Percentiles rank a stretch among this genome's conserved stretches.
phyloP scores from a whole-genome alignment of 1,140 invertebrate species.

The Portunus trituberculatus region DNA sequence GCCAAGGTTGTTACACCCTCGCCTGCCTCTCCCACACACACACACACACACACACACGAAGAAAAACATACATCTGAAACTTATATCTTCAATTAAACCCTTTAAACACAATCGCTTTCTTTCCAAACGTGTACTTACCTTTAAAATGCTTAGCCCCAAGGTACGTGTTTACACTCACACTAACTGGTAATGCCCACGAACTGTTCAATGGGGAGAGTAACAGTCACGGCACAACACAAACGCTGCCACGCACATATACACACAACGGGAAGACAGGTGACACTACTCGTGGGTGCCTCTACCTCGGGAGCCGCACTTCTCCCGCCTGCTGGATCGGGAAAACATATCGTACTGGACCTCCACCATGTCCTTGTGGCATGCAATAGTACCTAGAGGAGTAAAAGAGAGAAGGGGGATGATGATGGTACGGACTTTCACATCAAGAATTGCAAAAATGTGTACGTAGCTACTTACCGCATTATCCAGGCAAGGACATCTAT shows the following conservation, averaged over 20 bases:
- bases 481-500: not conserved
- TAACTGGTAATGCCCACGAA: not conserved
- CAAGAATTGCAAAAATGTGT: not conserved
- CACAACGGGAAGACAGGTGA: not conserved
- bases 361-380: not conserved
- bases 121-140: not conserved
- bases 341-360: not conserved
- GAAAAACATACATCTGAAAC: not conserved
- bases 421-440: not conserved
- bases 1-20: constrained; percentile 18
- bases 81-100: not conserved
- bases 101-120: not conserved
- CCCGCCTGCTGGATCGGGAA: not conserved
- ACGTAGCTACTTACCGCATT: not conserved
- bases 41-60: constrained; percentile 1
- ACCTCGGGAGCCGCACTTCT: not conserved
- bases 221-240: not conserved
- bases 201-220: not conserved
- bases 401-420: not conserved
- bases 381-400: too few species aligned
- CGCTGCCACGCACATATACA: not conserved
- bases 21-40: not conserved
- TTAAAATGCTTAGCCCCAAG: not conserved
- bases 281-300: not conserved
- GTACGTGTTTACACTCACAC: not conserved